Evolutionary conservation across 2,113 vertebrate genomes (phyloP).

Genomic region (Arenaria interpres): DNA sequence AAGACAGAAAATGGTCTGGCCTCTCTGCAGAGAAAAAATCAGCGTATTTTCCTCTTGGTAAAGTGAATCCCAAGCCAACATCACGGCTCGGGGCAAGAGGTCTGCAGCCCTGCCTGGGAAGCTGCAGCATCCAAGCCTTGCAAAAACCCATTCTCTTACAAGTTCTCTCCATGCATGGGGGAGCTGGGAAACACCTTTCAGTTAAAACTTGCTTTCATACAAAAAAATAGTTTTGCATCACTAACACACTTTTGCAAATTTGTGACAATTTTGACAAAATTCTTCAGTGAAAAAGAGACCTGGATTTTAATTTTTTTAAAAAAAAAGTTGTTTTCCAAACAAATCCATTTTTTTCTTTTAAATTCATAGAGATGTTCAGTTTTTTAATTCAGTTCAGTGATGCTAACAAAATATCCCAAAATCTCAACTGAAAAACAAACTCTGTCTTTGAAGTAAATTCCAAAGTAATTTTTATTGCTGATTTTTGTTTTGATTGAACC

Average conservation of each 20-base stretch:
- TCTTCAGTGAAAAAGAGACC: background rate
- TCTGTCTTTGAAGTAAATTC: background rate
- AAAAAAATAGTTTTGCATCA: background rate
- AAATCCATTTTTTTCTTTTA: background rate
- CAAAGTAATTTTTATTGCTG: background rate
- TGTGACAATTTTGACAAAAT: background rate
- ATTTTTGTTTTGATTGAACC: background rate
- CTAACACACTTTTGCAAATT: background rate
- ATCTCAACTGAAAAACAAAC: background rate
- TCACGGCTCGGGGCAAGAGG: background rate
- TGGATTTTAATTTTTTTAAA: background rate
- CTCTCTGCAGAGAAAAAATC: background rate
- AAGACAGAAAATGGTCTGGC: background rate
- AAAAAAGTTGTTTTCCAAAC: background rate
- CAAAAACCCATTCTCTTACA: background rate
- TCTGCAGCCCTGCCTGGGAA: background rate
- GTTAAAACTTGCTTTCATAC: background rate
- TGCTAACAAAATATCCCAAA: background rate
- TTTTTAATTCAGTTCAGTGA: background rate
- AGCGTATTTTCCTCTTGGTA: background rate
- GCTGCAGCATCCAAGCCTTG: background rate
- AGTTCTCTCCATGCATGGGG: accelerated
- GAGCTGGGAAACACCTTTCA: background rate
- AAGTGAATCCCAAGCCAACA: background rate
- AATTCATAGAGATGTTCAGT: background rate